These are phyloP conservation scores for Grammomys surdaster DNA, from an alignment of 2,113 vertebrate species.

Conservation along the genomic window DNA sequence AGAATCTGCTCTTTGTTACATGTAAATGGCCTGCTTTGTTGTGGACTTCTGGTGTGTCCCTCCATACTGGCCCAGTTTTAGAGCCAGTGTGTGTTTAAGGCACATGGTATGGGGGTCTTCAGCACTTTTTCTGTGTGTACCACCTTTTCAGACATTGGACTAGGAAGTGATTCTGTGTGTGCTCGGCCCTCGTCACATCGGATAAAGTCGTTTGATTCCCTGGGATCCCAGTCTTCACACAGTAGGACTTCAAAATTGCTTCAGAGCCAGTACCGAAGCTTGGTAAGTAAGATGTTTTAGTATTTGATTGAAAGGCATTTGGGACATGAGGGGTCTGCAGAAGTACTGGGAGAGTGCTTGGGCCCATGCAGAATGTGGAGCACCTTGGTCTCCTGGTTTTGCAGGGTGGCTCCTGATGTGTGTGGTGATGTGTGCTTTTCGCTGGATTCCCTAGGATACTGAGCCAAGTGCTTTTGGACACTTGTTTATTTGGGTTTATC, in stretches of 20 bases:
- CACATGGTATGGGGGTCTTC: not conserved
- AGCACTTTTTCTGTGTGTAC: not conserved
- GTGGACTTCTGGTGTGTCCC: not conserved
- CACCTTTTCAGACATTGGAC: constrained; percentile 92
- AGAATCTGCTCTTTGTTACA: constrained; percentile 38
- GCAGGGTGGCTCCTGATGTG: not conserved
- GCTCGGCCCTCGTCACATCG: constrained; percentile 94
- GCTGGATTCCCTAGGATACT: not conserved
- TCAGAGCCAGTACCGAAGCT: constrained; percentile 97
- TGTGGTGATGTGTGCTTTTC: not conserved
- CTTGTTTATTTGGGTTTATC: not conserved
- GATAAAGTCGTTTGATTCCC: constrained; percentile 97
- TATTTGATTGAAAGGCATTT: not conserved
- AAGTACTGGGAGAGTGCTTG: accelerated
- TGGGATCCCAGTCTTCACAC: constrained; percentile 94
- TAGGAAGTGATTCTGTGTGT: constrained; percentile 97
- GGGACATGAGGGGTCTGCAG: not conserved
- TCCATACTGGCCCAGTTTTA: not conserved
- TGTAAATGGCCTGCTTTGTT: constrained; percentile 34
- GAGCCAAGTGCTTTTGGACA: not conserved
- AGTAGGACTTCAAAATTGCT: constrained; percentile 95
- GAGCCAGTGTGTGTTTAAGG: not conserved
- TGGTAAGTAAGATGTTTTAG: constrained; percentile 89
- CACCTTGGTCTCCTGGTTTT: not conserved
- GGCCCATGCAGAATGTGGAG: not conserved